Conservation (phyloP, 2,888 invertebrate genomes). For the Plebejus melissa region DNA sequence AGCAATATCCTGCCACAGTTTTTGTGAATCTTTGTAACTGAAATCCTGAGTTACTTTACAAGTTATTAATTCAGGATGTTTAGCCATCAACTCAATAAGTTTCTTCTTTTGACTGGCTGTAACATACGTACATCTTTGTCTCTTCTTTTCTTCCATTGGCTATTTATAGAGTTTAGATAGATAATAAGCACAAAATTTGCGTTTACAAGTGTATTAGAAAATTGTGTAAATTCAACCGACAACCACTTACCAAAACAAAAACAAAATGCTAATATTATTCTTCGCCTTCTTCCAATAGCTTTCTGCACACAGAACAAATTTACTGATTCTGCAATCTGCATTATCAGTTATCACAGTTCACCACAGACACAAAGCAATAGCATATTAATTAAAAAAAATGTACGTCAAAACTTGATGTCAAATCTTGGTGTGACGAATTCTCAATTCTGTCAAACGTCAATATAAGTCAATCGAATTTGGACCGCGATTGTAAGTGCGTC, state of each 20-base stretch:
- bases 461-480: constrained; percentile 10
- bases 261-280: too few species aligned
- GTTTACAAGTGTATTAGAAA: too few species aligned
- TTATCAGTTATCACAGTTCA: too few species aligned
- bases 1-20: constrained; percentile 62
- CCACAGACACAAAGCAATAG: too few species aligned
- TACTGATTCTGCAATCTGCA: too few species aligned
- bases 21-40: constrained; percentile 56
- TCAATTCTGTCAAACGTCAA: neutral
- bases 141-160: constrained; percentile 54
- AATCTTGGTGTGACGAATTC: neutral
- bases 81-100: constrained; percentile 58
- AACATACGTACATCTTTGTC: constrained; percentile 54
- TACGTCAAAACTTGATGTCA: neutral
- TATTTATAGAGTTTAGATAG: neutral
- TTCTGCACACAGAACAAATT: too few species aligned
- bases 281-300: too few species aligned
- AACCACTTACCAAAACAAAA: too few species aligned
- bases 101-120: constrained; percentile 62
- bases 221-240: too few species aligned
- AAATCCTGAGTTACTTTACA: constrained; percentile 59
- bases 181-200: neutral
- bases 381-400: neutral
- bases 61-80: constrained; percentile 59
- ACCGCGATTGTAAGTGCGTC: constrained; percentile 21